Conservation (phyloP, 2,113 vertebrate genomes). For the Amblyopsis rosae region DNA sequence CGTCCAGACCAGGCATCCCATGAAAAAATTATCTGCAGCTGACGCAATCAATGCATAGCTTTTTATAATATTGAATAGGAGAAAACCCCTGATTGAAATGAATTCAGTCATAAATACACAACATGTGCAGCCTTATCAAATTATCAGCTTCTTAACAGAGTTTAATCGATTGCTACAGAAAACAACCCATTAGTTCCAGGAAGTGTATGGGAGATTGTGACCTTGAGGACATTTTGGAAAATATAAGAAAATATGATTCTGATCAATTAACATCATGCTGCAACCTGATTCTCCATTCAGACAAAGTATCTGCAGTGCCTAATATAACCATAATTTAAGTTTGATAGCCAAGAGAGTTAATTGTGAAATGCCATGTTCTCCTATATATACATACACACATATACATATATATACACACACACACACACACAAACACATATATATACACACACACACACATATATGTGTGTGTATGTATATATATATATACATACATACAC, state of each 20-base stretch:
- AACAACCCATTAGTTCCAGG: conserved; percentile 18
- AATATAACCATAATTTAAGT: conserved; percentile 17
- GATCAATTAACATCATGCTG: conserved; percentile 1
- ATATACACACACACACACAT: too few species aligned
- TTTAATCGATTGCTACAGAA: conserved; percentile 9
- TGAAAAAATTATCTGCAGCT: conserved; percentile 25
- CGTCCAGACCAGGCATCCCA: not conserved
- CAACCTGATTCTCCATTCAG: conserved; percentile 20
- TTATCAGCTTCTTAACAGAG: not conserved
- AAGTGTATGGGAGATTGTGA: not conserved
- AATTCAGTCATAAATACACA: not conserved
- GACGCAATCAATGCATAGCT: conserved; percentile 3
- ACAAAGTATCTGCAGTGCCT: not conserved
- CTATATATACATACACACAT: too few species aligned
- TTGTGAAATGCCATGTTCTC: conserved; percentile 35
- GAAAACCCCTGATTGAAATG: not conserved
- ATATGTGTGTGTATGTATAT: too few species aligned
- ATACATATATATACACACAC: too few species aligned
- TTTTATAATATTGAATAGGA: not conserved
- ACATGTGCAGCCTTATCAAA: not conserved
- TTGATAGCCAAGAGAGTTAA: conserved; percentile 31
- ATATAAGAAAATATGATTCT: not conserved
- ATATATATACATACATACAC: too few species aligned
- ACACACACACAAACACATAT: too few species aligned
- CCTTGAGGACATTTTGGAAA: not conserved